Evolutionary conservation across 2,888 invertebrate species (phyloP), one percentile per base, ranked within the genome.

Genomic region (Alcis repandata): DNA sequence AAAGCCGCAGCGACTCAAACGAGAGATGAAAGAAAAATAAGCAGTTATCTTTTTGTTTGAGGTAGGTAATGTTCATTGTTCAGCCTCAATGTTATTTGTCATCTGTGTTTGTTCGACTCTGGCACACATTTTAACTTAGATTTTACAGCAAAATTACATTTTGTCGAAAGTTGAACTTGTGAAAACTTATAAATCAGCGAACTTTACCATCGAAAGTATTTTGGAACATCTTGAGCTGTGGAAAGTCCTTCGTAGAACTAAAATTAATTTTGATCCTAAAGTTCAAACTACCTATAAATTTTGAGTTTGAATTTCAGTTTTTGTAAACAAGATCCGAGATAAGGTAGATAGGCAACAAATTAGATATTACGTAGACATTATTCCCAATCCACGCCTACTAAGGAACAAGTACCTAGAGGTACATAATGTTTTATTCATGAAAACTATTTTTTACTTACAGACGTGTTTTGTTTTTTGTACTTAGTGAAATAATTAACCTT

Each of bases 31-130:
- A 38, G 46, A 20, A 59, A 63, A 58, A 48, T 59, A 41, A 59
- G 41, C 10, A 19, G 4, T 13, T 17, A 4, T 7, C 11, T 56
- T 56, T 48, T 61, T 40, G 38, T 60, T 53, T 61, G 54, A 54
- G 61, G 61, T 54, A 54, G 61, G 61, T 61, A 54, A 61, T 46
- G 61, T 61, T 33, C 33, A 54, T 56, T 46, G 61, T 61, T 33
- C 33, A 33, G 27, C 9, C 48, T 22, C 22, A 27, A 49, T 41
- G 32, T 56, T 54, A 33, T 33, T 56, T 38, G 19, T 38, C n/a
- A n/a, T 36, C 9, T 33, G 17, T 11, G 36, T 51, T 20, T 17
- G 4, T 49, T 51, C 36, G 36, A 36, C 13, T 32, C 15, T 32
- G 27, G 20, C 10, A n/a, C 9, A 13, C 7, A 19, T 7, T 33